A percentile compares a stretch with the other conserved stretches of the same genome.
phyloP scores from a whole-genome alignment of 2,113 vertebrate genomes.

The Saccopteryx leptura region DNA sequence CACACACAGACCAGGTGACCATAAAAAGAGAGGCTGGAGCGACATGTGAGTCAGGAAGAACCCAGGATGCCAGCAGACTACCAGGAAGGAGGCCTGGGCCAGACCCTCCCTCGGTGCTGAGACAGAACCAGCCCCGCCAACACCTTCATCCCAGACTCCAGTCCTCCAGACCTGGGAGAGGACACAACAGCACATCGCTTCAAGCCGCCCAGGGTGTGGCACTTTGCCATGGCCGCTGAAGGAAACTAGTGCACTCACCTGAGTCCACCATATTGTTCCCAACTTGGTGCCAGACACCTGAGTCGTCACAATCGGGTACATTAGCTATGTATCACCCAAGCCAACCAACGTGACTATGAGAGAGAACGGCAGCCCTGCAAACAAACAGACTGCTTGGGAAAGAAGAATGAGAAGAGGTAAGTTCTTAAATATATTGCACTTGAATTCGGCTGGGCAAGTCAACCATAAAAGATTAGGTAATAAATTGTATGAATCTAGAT shows the following conservation, averaged over 20 bases:
- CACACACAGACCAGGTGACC: rapidly evolving
- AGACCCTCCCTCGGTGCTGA: rapidly evolving
- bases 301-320: no score
- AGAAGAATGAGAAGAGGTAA: neutral
- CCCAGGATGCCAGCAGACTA: rapidly evolving
- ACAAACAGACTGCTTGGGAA: neutral
- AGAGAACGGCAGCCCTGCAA: neutral
- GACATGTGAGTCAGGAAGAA: rapidly evolving
- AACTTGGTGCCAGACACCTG: neutral
- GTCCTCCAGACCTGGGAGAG: neutral
- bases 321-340: rapidly evolving
- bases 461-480: neutral
- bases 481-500: neutral
- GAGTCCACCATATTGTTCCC: rapidly evolving
- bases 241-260: rapidly evolving
- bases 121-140: rapidly evolving
- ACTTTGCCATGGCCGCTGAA: no score
- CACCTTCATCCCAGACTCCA: neutral
- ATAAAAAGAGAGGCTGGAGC: rapidly evolving
- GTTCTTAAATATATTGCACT: neutral
- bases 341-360: rapidly evolving
- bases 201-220: rapidly evolving
- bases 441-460: neutral
- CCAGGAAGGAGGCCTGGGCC: neutral
- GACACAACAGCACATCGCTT: neutral